phyloP scores from a whole-genome alignment of 2,888 invertebrate genomes.

The Hydraecia micacea region DNA sequence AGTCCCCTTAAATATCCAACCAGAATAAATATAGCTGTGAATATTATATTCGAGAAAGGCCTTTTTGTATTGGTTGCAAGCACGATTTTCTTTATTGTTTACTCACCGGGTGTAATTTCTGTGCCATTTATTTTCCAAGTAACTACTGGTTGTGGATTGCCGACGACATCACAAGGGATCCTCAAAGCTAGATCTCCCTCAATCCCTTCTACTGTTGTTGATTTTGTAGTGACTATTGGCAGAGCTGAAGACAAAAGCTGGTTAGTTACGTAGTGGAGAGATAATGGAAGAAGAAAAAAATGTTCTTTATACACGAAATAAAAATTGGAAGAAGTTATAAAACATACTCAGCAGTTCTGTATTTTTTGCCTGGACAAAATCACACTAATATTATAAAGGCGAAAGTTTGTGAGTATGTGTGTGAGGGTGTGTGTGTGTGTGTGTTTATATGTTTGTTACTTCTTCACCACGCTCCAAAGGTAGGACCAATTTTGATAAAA shows the following conservation, averaged over 20 bases:
- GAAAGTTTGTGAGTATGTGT: no score
- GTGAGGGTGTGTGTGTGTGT: no score
- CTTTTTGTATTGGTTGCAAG: not conserved
- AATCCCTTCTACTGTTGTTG: slow-evolving; percentile 30
- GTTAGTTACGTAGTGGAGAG: not conserved
- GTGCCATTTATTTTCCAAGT: slow-evolving; percentile 43
- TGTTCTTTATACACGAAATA: not conserved
- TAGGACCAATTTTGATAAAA: no score
- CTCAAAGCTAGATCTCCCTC: slow-evolving; percentile 54
- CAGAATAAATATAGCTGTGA: no score
- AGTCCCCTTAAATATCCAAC: not conserved
- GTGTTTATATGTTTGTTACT: no score
- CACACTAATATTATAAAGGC: no score
- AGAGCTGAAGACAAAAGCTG: slow-evolving; percentile 25
- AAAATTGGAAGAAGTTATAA: not conserved
- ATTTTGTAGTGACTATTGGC: slow-evolving; percentile 30
- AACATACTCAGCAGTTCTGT: not conserved
- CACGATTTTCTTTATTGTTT: not conserved
- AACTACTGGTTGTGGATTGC: slow-evolving; percentile 48
- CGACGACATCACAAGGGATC: slow-evolving; percentile 52
- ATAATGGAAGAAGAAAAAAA: not conserved
- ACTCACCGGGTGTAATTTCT: slow-evolving; percentile 45
- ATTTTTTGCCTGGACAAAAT: no score
- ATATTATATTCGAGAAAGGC: not conserved
- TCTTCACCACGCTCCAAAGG: no score